Base-by-base conservation (phyloP, 2,888 invertebrate genomes). In the Amphipoea oculea region DNA sequence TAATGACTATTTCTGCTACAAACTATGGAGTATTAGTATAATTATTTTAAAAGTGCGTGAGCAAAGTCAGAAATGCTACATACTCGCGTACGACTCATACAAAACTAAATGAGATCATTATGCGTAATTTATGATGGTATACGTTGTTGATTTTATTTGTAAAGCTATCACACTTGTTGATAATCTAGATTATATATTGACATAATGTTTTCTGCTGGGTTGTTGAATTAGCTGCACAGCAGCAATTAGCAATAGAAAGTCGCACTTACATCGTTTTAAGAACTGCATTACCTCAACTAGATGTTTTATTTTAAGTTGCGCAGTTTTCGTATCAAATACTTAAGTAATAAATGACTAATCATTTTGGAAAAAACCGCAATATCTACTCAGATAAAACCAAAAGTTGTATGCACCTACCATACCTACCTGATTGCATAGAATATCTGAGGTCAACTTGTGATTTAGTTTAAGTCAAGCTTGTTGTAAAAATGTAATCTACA, bases 141-240 rank as follows among this genome's bases (percentile, higher is more conserved):
- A 7, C 6, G 14, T 60, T 68, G 57, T 81, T 74, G 54, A 82
- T 48, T 74, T 75, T 82, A 75, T 65, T 69, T 57, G 23, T 48
- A 51, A 48, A 65, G 7, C 48, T 73, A 60, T 42, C 68, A 75
- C 45, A 29, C 48, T 36, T 14, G 6, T 5, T 14, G 11, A 48
- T 57, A 20, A 65, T 60, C 14, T 9, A 48, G 48, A 62, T 65
- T 23, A 69, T 69, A 14, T 14, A 65, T 29, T 23, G 23, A 66
- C 4, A 66, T 1, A 11, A 14, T 67, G 4, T n/a, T 51, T 60
- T 60, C 17, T 74, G 11, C 12, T 51, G 54, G 51, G 42, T 66
- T 74, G 66, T 20, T 20, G 23, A 54, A 54, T 14, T 23, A 60
- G 2, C 17, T 75, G 20, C 17, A 12, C 2, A 11, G 3, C 14